phyloP scores from a whole-genome alignment of 2,888 invertebrate genomes.

The Tupiocoris notatus region DNA sequence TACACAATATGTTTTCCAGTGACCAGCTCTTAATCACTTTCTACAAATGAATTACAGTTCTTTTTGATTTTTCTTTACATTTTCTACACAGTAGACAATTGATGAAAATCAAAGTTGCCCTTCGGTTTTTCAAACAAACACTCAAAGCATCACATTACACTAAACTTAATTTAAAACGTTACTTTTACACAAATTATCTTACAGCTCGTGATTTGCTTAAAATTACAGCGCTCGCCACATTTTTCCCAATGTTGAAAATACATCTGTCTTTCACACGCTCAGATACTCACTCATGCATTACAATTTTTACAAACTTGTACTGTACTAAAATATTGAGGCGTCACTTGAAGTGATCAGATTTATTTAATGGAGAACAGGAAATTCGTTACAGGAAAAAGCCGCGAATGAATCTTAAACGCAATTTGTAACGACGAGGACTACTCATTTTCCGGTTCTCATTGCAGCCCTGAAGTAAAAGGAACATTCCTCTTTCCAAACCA shows the following conservation, averaged over 20 bases:
- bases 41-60: not conserved
- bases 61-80: not conserved
- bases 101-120: constrained; percentile 33
- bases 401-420: too few relatives aligned
- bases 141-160: constrained; percentile 50
- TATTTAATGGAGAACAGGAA: too few relatives aligned
- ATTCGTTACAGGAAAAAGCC: too few relatives aligned
- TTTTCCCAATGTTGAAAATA: constrained; percentile 6
- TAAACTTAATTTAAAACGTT: constrained; percentile 31
- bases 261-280: constrained; percentile 29
- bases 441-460: too few relatives aligned
- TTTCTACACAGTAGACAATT: constrained; percentile 4
- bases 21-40: not conserved
- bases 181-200: constrained; percentile 33
- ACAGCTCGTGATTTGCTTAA: constrained; percentile 40
- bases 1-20: not conserved
- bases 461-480: too few relatives aligned
- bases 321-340: constrained; percentile 48
- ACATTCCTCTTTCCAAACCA: too few relatives aligned
- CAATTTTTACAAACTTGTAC: constrained; percentile 49
- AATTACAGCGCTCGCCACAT: constrained; percentile 34
- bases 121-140: constrained; percentile 48
- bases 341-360: too few relatives aligned
- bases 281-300: constrained; percentile 41
- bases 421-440: too few relatives aligned